These are phyloP conservation scores for Microplitis demolitor DNA, from an alignment of 1,140 invertebrate species.

Conservation along the genomic window DNA sequence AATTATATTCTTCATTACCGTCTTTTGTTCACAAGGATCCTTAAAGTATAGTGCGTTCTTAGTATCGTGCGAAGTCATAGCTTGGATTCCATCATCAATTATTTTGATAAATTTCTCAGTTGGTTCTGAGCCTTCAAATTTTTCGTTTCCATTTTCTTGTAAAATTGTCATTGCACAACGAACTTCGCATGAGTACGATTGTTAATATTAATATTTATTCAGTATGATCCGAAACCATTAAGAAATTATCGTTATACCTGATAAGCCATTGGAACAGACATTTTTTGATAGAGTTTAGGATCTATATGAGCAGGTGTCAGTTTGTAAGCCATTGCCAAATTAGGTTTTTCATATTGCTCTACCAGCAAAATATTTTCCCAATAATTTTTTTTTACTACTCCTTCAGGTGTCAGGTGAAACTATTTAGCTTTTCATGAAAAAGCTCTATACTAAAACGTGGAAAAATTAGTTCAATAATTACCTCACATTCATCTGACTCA, in stretches of 20 bases:
- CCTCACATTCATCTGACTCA: background rate
- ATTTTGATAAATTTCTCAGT: background rate
- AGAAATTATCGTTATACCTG: background rate
- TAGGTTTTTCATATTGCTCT: background rate
- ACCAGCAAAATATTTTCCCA: background rate
- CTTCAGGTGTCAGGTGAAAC: background rate
- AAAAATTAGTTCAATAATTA: constrained; percentile 8
- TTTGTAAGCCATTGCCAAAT: background rate
- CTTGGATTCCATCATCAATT: background rate
- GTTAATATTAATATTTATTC: background rate
- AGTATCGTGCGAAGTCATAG: background rate
- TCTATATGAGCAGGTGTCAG: background rate
- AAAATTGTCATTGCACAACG: background rate
- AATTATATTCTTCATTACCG: background rate
- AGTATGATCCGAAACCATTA: background rate
- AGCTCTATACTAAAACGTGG: too few species aligned
- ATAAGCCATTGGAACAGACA: too few species aligned
- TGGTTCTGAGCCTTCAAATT: background rate
- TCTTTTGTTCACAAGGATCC: background rate
- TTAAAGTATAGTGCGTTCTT: background rate
- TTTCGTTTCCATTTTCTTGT: background rate
- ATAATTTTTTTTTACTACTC: background rate
- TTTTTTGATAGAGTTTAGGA: too few species aligned
- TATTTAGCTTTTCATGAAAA: too few species aligned
- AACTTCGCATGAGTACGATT: background rate